Percentiles rank a stretch among this genome's conserved stretches.
These are phyloP conservation scores for Xyliphius kryptos DNA, from an alignment of 2,113 vertebrate genomes.

Conservation along the genomic window DNA sequence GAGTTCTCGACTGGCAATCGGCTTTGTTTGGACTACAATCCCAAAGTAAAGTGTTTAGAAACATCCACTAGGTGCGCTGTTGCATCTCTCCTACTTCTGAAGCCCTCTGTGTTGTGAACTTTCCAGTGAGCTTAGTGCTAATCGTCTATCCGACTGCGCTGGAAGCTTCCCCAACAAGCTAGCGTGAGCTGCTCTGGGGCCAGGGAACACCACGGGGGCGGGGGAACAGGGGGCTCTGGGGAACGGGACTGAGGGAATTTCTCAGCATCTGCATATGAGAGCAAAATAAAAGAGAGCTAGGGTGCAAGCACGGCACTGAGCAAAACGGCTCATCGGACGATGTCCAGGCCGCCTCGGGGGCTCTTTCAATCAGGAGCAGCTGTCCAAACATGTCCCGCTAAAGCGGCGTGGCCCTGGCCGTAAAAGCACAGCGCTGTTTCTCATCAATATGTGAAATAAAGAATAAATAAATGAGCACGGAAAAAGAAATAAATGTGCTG, in stretches of 20 bases:
- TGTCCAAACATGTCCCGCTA: constrained; percentile 62
- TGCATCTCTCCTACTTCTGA: constrained; percentile 22
- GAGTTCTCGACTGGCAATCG: constrained; percentile 42
- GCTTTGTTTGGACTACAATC: constrained; percentile 52
- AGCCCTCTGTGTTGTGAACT: constrained; percentile 21
- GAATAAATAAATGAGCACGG: constrained; percentile 57
- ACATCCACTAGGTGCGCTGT: constrained; percentile 51
- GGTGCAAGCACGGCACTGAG: not conserved
- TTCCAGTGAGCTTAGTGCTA: constrained; percentile 50
- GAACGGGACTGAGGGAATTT: not conserved
- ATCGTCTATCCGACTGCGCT: constrained; percentile 45
- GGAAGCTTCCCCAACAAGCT: constrained; percentile 17
- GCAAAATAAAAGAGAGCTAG: constrained; percentile 1
- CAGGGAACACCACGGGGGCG: not conserved
- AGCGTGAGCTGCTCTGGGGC: constrained; percentile 9
- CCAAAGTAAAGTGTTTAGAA: constrained; percentile 50
- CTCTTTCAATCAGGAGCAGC: constrained; percentile 52
- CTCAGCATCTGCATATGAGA: constrained; percentile 3
- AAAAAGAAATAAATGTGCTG: constrained; percentile 49
- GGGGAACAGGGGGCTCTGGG: not conserved
- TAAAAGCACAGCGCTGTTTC: constrained; percentile 53
- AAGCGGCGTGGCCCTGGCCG: constrained; percentile 39
- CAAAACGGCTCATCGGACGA: constrained; percentile 22
- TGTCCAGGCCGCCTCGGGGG: constrained; percentile 53
- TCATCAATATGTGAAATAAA: constrained; percentile 54